Evolutionary conservation across 2,113 vertebrate genomes (phyloP).

Genomic region (Camelus dromedarius): DNA sequence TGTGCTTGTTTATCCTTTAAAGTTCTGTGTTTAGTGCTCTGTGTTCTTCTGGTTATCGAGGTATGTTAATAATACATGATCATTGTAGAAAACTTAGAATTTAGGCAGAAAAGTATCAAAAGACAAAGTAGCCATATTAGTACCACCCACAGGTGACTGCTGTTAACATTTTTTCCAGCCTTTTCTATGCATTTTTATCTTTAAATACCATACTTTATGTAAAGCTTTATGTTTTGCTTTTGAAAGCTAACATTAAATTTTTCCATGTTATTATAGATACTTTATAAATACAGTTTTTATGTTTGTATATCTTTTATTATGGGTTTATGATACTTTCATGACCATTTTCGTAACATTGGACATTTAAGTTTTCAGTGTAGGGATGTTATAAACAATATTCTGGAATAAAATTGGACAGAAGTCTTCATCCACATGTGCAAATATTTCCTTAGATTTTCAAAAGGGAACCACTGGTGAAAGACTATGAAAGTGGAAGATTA

Average conservation of each 20-base stretch:
- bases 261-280: background rate
- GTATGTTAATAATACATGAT: background rate
- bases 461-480: background rate
- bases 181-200: background rate
- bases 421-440: background rate
- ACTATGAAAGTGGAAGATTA: background rate
- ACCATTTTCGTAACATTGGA: background rate
- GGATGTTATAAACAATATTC: background rate
- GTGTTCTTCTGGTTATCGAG: background rate
- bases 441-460: background rate
- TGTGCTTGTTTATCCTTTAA: background rate
- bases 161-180: background rate
- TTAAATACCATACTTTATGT: background rate
- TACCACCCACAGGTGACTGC: too few species aligned
- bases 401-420: background rate
- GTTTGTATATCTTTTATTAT: background rate
- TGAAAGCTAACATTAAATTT: background rate
- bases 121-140: background rate
- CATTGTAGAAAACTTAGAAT: background rate
- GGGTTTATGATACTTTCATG: background rate
- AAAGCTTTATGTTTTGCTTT: background rate
- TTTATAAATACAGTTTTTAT: background rate
- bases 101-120: background rate
- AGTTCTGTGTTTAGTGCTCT: background rate
- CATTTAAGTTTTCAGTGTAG: background rate